phyloP scores from a whole-genome alignment of 2,797 vertebrate genomes.

The Loris lydekkerianus region DNA sequence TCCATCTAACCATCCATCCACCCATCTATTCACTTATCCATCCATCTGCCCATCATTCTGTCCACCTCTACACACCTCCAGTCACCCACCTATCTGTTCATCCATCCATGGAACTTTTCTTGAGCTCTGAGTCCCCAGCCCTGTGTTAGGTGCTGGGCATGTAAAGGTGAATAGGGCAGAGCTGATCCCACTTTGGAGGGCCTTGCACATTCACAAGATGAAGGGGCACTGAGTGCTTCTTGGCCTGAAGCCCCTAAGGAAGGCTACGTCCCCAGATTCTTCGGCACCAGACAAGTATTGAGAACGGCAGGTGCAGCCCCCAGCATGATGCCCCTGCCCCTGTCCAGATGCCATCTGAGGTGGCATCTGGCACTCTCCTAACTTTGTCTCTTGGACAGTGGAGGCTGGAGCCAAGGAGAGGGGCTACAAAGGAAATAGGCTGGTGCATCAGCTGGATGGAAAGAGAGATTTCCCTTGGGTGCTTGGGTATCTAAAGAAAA shows the following conservation, averaged over 20 bases:
- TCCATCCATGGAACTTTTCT: neutral
- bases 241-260: neutral
- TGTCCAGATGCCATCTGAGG: constrained; percentile 58
- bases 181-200: neutral
- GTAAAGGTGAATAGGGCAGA: no score
- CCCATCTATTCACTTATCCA: no score
- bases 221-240: neutral
- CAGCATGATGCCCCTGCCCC: accelerated
- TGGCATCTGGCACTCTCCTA: constrained; percentile 79
- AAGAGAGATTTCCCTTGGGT: constrained; percentile 83
- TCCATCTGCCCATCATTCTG: no score
- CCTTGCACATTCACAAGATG: accelerated
- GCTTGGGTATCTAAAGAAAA: constrained; percentile 78
- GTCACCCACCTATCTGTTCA: no score
- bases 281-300: neutral
- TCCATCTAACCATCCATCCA: no score
- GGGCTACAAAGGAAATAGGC: constrained; percentile 75
- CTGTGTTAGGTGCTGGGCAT: neutral
- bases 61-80: no score
- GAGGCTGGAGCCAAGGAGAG: neutral
- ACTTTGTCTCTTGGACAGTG: neutral
- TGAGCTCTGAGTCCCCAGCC: neutral
- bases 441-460: constrained; percentile 80
- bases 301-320: constrained; percentile 48
- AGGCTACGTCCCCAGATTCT: neutral